Base-by-base conservation (phyloP, 2,797 vertebrate genomes). In the Pipistrellus pipistrellus region DNA sequence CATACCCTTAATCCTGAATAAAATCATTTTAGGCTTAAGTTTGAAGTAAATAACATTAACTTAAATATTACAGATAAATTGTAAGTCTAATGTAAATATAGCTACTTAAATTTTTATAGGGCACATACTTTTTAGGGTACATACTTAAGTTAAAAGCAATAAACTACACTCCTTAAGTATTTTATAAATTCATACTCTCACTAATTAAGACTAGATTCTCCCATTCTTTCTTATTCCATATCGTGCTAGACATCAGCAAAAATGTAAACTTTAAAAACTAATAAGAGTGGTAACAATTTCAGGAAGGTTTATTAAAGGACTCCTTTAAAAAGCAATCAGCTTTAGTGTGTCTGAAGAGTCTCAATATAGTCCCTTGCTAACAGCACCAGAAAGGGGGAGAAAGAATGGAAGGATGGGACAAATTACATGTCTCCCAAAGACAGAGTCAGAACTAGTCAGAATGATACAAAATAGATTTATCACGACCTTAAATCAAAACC, bases 401-500 rank as follows among this genome's bases (percentile, higher is more conserved):
- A 32, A 18, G 30, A n/a, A 17, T 8, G 62, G 62, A 57, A 64
- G 10, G 12, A 78, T 30, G 8, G 21, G 15, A 27, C n/a, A 92
- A 38, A 35, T n/a, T 53, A 82, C 38, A 51, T 27, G 4, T 11
- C 14, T 90, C 30, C 23, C 32, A 81, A 93, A 92, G 38, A 57
- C 55, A 94, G 30, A 55, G 32, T 32, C 14, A 75, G 27, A 90
- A 64, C 57, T 88, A 75, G 12, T 85, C n/a, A 78, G 80, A 85
- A 93, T 88, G 35, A 89, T 71, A 85, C 4, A 73, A 91, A 89
- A 76, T 20, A 85, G 10, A 89, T 64, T 48, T 90, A 75, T 72
- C 72, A 85, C 6, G 71, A 82, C 27, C 21, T 32, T 94, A 95
- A 91, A 93, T 80, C 18, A 93, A 93, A 97, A 62, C 6, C 38